Percentiles rank a stretch among this genome's conserved stretches.
phyloP scores from a whole-genome alignment of 2,113 vertebrate species.

The Phalacrocorax pelagicus region DNA sequence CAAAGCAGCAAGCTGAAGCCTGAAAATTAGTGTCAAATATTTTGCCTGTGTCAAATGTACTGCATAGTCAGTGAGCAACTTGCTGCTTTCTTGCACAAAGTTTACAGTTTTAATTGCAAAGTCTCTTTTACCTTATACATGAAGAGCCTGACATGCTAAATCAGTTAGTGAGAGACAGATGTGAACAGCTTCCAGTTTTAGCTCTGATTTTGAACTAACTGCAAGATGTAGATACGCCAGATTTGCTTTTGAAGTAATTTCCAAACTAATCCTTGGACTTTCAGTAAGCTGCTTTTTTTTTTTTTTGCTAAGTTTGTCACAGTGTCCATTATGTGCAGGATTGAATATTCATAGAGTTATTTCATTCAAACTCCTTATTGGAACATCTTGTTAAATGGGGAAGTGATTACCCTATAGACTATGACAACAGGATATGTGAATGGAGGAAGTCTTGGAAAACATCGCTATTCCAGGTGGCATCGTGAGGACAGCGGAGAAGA shows the following conservation, averaged over 20 bases:
- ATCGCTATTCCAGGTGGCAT: constrained; percentile 76
- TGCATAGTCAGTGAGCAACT: background rate
- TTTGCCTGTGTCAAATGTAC: constrained; percentile 4
- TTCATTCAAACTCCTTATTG: background rate
- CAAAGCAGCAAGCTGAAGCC: background rate
- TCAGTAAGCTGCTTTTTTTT: background rate
- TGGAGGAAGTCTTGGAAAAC: constrained; percentile 66
- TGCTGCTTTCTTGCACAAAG: background rate
- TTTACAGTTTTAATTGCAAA: constrained; percentile 11
- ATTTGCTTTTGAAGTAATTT: background rate
- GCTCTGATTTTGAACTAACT: background rate
- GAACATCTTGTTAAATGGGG: constrained; percentile 56
- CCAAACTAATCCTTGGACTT: background rate
- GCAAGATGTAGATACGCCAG: background rate
- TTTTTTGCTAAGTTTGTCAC: background rate
- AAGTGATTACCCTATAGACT: constrained; percentile 70
- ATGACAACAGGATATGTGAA: constrained; percentile 88
- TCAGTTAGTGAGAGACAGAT: background rate
- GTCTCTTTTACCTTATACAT: background rate
- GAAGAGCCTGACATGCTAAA: background rate
- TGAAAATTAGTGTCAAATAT: background rate
- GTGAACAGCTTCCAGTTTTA: background rate
- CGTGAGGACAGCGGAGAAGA: constrained; percentile 84
- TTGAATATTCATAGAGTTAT: background rate
- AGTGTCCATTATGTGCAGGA: background rate